These are phyloP conservation scores for Neodontobutis hainanensis DNA, from an alignment of 2,113 vertebrate species.

Conservation along the genomic window DNA sequence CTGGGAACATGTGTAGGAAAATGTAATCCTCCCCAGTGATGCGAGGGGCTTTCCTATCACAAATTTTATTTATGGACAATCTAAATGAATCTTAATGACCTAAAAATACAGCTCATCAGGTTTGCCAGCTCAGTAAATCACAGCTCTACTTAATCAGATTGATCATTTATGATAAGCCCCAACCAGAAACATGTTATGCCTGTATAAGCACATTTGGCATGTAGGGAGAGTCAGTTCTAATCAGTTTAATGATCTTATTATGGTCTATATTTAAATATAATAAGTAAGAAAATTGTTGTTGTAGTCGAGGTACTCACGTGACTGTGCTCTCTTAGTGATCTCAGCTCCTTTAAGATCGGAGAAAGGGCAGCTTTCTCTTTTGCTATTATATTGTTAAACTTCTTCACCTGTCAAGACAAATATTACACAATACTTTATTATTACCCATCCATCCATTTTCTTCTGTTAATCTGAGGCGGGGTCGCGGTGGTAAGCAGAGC, in stretches of 20 bases:
- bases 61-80: conserved; percentile 60
- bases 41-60: conserved; percentile 59
- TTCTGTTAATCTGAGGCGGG: no score
- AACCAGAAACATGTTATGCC: neutral
- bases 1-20: conserved; percentile 72
- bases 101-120: conserved; percentile 13
- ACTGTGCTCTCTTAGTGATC: conserved; percentile 87
- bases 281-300: neutral
- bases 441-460: no score
- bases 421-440: neutral
- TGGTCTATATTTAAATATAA: neutral
- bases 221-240: neutral
- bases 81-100: conserved; percentile 60
- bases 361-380: conserved; percentile 93
- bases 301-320: conserved; percentile 78
- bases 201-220: conserved; percentile 8
- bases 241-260: neutral
- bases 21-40: conserved; percentile 59
- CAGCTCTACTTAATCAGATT: neutral
- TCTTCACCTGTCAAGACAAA: conserved; percentile 84
- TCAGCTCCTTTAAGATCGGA: conserved; percentile 93
- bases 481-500: no score
- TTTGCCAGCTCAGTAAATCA: neutral
- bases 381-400: conserved; percentile 86
- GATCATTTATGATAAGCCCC: conserved; percentile 2